phyloP scores from a whole-genome alignment of 2,888 invertebrate genomes.

The Ariolimax columbianus region DNA sequence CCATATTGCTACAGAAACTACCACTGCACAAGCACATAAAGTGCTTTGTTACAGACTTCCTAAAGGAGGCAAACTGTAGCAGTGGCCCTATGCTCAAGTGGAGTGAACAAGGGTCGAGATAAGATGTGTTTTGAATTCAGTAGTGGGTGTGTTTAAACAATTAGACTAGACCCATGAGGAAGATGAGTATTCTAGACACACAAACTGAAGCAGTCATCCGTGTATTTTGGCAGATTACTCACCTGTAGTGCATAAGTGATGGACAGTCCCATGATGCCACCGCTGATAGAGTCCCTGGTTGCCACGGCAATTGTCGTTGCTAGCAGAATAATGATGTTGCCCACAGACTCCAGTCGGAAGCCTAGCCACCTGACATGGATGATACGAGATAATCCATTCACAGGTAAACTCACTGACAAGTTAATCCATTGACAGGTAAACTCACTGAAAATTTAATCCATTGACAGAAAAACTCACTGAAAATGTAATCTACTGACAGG shows the following conservation, averaged over 20 bases:
- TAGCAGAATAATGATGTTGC: conserved; percentile 70
- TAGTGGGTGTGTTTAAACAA: no score
- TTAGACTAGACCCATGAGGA: no score
- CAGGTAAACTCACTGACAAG: neutral
- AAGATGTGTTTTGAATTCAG: no score
- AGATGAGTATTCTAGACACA: neutral
- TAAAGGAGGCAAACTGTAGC: no score
- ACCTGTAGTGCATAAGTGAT: conserved; percentile 77
- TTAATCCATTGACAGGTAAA: neutral
- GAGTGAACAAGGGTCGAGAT: no score
- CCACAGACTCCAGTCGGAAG: conserved; percentile 74
- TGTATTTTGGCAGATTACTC: neutral
- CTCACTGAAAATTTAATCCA: neutral
- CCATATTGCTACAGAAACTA: no score
- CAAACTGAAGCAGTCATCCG: neutral
- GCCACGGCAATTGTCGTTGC: conserved; percentile 76
- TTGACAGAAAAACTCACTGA: neutral
- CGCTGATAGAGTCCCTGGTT: conserved; percentile 66
- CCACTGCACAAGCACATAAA: no score
- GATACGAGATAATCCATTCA: neutral
- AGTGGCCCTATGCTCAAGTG: no score
- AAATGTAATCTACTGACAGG: neutral
- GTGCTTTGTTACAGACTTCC: no score
- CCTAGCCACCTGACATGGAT: conserved; percentile 75
- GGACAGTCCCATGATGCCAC: conserved; percentile 75